Base-by-base conservation (phyloP, 2,797 vertebrate genomes). In the Sebastes diaconus region DNA sequence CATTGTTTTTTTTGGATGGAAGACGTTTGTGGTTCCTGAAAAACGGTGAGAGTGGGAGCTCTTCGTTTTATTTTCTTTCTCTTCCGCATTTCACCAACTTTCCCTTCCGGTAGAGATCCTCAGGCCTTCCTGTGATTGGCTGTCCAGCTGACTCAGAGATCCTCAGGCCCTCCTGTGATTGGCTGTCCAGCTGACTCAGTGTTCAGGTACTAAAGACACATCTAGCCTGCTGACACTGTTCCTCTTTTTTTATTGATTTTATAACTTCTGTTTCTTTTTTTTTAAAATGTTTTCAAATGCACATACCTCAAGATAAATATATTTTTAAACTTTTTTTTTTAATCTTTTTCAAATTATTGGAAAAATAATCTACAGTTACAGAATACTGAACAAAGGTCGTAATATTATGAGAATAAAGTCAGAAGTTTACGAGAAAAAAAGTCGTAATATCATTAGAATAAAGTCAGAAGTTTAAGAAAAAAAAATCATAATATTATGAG, bases 81-180 rank as follows among this genome's bases (percentile, higher is more conserved):
- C 75, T 93, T 95, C 91, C 83, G 76, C 82, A 84, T 93, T 92
- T 93, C 29, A 60, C 52, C 78, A 80, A 76, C 86, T 88, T 89
- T 91, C 84, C 30, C 83, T 91, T 91, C 72, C 88, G 79, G 78
- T 36, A 32, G 8, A 32, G 30, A 32, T 32, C 30, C 30, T 32
- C 30, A 32, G 30, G 34, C 14, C 20, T 1, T 34, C 6, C 79
- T 68, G 27, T 92, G 77, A 90, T 92, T 92, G 88, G 91, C 70
- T 75, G 67, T 22, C 54, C 8, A 30, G 6, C 3, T 61, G 65
- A 65, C 6, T 24, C 60, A 34, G 32, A 34, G 32, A 34, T 34
- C 32, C 32, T 34, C 32, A 34, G 32, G 32, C 14, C 20, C 0
- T 34, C 6, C 79, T 68, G 29, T 91, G 77, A 90, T 92, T 92